A percentile compares a stretch with the other conserved stretches of the same genome.
These are phyloP conservation scores for Sphaerophoria rueppellii DNA, from an alignment of 2,888 invertebrate genomes.

Conservation along the genomic window DNA sequence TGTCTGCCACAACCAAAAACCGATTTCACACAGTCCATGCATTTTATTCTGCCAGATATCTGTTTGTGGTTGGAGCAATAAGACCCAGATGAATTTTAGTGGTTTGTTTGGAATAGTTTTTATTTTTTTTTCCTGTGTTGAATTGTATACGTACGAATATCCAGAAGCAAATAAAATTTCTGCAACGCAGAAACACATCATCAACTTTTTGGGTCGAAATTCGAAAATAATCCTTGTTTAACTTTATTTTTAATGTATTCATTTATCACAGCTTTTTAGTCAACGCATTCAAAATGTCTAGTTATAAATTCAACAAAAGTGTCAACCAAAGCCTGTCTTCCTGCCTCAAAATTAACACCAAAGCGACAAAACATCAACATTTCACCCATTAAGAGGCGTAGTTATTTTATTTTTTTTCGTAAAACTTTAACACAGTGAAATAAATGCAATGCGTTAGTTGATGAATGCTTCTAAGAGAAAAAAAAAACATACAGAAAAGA, in stretches of 20 bases:
- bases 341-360: neutral
- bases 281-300: slow-evolving; percentile 15
- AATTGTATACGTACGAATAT: no score
- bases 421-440: no score
- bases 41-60: no score
- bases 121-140: no score
- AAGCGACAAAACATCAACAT: slow-evolving; percentile 3
- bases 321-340: slow-evolving; percentile 8
- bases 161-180: neutral
- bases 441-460: no score
- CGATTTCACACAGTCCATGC: no score
- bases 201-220: neutral
- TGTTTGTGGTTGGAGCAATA: no score
- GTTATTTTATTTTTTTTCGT: neutral
- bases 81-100: no score
- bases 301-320: slow-evolving; percentile 21
- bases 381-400: slow-evolving; percentile 1
- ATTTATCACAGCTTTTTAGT: slow-evolving; percentile 14
- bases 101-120: no score
- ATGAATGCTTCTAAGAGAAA: neutral
- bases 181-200: neutral
- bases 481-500: neutral
- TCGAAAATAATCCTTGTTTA: neutral
- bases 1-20: no score
- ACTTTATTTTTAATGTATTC: slow-evolving; percentile 12